Conservation (phyloP, 2,113 vertebrate species). For the Cavia porcellus region DNA sequence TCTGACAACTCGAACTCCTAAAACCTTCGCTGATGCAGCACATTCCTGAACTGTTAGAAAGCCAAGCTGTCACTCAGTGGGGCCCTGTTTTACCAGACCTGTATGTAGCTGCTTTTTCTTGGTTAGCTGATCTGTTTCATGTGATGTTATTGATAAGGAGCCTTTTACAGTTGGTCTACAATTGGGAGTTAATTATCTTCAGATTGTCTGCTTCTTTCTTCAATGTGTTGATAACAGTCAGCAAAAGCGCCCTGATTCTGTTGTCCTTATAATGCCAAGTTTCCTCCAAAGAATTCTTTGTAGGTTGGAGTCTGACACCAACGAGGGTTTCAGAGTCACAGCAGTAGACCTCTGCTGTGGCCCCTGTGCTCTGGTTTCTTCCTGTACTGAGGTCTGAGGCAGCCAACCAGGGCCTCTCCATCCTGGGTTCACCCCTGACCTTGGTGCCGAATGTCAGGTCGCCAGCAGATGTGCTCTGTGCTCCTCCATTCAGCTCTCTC, state of each 20-base stretch:
- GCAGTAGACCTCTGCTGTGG: background rate
- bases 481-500: background rate
- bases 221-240: background rate
- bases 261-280: background rate
- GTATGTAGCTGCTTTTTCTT: background rate
- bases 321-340: background rate
- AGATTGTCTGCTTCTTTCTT: background rate
- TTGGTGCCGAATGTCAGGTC: background rate
- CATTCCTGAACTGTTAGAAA: background rate
- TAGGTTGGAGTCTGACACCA: background rate
- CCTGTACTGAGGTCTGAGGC: background rate
- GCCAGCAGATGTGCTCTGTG: no score
- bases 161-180: background rate
- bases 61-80: background rate
- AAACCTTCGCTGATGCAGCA: background rate
- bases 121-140: background rate
- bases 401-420: background rate
- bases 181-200: background rate
- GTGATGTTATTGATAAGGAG: background rate
- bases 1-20: background rate
- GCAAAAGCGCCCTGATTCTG: background rate
- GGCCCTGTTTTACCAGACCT: background rate
- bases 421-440: background rate
- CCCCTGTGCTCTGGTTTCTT: accelerated
- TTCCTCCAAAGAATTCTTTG: background rate